phyloP scores from a whole-genome alignment of 2,888 invertebrate species.

The Calephelis perditalis region DNA sequence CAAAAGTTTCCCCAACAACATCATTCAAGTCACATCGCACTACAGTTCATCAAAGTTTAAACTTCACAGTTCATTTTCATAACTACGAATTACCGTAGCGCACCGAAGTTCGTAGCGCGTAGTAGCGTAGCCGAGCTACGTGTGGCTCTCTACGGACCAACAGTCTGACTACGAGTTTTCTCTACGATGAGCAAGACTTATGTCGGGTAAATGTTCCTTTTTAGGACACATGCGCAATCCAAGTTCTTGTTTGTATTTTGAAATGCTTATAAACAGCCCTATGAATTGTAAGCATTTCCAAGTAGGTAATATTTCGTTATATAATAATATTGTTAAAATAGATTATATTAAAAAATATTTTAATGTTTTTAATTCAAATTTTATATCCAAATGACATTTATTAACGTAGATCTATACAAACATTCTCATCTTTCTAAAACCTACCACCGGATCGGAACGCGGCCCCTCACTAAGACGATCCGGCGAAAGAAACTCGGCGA shows the following conservation, averaged over 20 bases:
- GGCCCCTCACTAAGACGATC: no score
- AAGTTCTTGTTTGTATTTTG: constrained; percentile 10
- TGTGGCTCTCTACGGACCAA: constrained; percentile 45
- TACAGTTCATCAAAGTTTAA: constrained; percentile 30
- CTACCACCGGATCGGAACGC: no score
- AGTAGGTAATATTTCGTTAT: no score
- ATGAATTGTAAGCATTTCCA: neutral
- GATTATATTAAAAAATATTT: no score
- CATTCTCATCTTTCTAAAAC: no score
- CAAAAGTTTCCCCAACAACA: constrained; percentile 72
- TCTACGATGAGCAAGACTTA: constrained; percentile 30
- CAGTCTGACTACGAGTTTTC: constrained; percentile 49
- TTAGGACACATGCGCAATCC: constrained; percentile 61
- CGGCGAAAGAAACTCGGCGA: no score
- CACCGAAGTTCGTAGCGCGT: constrained; percentile 45
- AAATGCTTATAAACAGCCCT: neutral
- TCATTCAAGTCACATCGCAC: constrained; percentile 69
- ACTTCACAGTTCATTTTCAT: constrained; percentile 23
- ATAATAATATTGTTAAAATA: no score
- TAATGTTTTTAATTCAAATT: no score
- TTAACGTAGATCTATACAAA: no score
- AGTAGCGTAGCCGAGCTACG: constrained; percentile 53
- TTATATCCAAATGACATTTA: no score
- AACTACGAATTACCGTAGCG: constrained; percentile 31
- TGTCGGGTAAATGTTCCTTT: constrained; percentile 40